Evolutionary conservation across 2,888 invertebrate genomes (phyloP).

Genomic region (Scaptomyza flava): DNA sequence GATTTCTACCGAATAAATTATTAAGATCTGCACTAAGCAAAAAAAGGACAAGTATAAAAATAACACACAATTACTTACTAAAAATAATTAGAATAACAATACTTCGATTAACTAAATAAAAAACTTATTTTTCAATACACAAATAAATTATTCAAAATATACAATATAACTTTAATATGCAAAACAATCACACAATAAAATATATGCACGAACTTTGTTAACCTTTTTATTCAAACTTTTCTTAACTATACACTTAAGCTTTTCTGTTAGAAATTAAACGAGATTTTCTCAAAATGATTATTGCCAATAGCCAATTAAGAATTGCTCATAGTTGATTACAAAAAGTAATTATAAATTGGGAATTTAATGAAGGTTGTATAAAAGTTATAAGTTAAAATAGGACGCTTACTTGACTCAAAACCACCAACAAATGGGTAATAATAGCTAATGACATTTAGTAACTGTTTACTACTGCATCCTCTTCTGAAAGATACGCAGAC

Average conservation of each 20-base stretch:
- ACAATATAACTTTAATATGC: background rate
- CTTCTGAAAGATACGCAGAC: conserved; percentile 28
- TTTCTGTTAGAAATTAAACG: conserved; percentile 16
- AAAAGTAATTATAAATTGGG: conserved; percentile 35
- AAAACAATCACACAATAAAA: too few species aligned
- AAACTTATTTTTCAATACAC: background rate
- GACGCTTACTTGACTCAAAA: conserved; percentile 9
- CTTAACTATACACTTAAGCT: too few species aligned
- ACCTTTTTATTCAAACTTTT: too few species aligned
- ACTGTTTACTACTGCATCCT: conserved; percentile 44
- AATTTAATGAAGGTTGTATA: conserved; percentile 10
- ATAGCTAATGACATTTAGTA: conserved; percentile 32
- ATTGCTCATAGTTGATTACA: conserved; percentile 20
- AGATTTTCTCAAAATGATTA: conserved; percentile 18
- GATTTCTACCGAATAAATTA: conserved; percentile 14
- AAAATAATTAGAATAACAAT: background rate
- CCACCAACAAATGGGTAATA: conserved; percentile 6
- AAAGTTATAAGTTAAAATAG: conserved; percentile 1
- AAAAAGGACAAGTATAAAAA: background rate
- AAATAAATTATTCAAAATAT: background rate
- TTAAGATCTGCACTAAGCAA: background rate
- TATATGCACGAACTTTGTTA: too few species aligned
- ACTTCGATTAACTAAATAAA: background rate
- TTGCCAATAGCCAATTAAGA: conserved; percentile 14
- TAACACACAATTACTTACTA: background rate